phyloP scores from a whole-genome alignment of 2,888 invertebrate species.

The Scaptomyza flava region DNA sequence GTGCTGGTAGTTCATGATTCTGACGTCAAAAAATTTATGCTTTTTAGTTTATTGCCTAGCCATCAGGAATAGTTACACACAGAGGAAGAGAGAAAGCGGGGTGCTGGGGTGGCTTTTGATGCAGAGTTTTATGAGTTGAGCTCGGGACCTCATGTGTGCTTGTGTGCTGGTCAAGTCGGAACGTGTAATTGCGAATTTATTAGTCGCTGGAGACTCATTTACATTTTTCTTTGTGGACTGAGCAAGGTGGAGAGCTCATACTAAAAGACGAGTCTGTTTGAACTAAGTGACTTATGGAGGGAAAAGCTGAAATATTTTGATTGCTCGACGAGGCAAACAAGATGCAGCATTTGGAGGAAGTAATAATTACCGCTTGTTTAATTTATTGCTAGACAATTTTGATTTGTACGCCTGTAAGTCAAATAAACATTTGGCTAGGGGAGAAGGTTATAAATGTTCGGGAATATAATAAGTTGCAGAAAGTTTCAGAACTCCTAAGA shows the following conservation, averaged over 20 bases:
- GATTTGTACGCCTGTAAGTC: conserved; percentile 53
- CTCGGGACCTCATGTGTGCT: conserved; percentile 45
- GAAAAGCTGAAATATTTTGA: conserved; percentile 38
- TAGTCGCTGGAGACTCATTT: conserved; percentile 82
- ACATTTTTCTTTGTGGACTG: conserved; percentile 54
- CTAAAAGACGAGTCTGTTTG: neutral
- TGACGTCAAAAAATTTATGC: conserved; percentile 74
- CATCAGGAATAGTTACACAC: neutral
- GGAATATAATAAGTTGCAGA: neutral
- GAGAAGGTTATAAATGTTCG: conserved; percentile 12
- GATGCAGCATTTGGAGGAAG: conserved; percentile 32
- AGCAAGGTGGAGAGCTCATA: conserved; percentile 20
- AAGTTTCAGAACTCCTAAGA: conserved; percentile 2
- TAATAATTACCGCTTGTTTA: conserved; percentile 76
- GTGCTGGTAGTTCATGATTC: conserved; percentile 42
- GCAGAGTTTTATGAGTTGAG: conserved; percentile 61
- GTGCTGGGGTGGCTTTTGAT: conserved; percentile 16
- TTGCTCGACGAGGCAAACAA: conserved; percentile 26
- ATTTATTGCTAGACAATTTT: conserved; percentile 68
- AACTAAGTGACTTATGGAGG: neutral
- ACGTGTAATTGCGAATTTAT: conserved; percentile 81
- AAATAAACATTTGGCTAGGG: neutral
- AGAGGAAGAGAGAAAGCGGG: neutral
- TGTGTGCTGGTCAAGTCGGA: conserved; percentile 50
- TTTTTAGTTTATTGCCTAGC: conserved; percentile 72